Conservation (phyloP, 2,888 invertebrate genomes). For the Leptothorax acervorum region DNA sequence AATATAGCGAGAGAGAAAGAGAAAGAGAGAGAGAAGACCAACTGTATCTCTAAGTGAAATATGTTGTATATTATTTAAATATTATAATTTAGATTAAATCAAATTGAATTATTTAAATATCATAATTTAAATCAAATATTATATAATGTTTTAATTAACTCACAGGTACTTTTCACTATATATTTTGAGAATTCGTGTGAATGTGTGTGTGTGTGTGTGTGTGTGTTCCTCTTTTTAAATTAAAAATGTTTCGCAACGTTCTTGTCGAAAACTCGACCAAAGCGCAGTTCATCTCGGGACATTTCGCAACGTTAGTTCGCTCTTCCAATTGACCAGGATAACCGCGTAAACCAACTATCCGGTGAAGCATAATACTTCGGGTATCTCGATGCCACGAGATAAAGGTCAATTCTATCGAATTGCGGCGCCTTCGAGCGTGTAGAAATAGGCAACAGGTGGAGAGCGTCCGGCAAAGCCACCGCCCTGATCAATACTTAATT, state of each 20-base stretch:
- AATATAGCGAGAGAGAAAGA: background rate
- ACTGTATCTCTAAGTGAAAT: background rate
- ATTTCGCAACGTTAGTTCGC: constrained; percentile 6
- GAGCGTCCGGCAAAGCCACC: constrained; percentile 75
- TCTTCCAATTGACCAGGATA: constrained; percentile 42
- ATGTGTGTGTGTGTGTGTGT: too few species aligned
- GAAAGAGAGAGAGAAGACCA: background rate
- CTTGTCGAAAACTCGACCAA: background rate
- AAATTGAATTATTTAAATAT: background rate
- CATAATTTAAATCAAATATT: background rate
- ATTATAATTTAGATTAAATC: background rate
- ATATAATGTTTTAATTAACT: background rate
- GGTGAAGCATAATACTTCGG: constrained; percentile 42
- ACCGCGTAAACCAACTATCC: constrained; percentile 43
- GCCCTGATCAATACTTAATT: constrained; percentile 83
- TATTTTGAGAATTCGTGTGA: background rate
- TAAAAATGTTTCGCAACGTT: background rate
- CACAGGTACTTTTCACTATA: background rate
- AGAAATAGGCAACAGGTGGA: constrained; percentile 81
- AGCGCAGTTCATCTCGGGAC: background rate
- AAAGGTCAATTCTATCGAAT: constrained; percentile 76
- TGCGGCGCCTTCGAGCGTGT: constrained; percentile 65
- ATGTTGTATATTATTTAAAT: background rate
- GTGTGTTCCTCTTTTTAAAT: background rate
- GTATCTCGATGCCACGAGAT: constrained; percentile 54